Conservation (phyloP, 92 coral and sea anemone genomes). For the Actinostola sp. region DNA sequence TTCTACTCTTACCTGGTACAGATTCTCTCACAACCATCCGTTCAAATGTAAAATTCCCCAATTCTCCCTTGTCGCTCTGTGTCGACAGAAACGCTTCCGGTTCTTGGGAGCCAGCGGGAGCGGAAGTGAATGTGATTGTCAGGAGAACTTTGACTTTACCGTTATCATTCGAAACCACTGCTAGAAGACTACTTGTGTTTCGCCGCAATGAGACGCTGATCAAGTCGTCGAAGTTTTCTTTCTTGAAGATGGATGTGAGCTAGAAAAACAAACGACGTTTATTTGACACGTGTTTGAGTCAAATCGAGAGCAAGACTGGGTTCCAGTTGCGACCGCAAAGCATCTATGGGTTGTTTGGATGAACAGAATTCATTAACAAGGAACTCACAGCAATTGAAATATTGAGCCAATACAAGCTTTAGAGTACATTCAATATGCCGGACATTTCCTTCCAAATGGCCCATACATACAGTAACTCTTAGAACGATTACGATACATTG, state of each 20-base stretch:
- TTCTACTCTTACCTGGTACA: neutral
- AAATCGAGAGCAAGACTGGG: neutral
- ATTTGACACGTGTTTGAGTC: neutral
- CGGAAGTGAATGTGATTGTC: neutral
- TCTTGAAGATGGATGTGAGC: neutral
- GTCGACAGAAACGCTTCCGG: slow-evolving; percentile 3
- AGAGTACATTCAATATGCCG: too few species aligned
- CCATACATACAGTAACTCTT: too few species aligned
- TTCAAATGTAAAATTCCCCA: slow-evolving; percentile 6
- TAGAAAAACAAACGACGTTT: neutral
- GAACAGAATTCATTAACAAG: too few species aligned
- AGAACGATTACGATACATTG: too few species aligned
- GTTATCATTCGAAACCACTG: neutral
- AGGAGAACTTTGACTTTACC: neutral
- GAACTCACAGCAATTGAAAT: too few species aligned
- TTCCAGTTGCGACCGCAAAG: too few species aligned
- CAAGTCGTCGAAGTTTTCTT: neutral
- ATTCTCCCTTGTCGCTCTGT: neutral
- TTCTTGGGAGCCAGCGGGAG: slow-evolving; percentile 12
- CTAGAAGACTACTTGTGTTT: neutral
- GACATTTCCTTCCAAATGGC: too few species aligned
- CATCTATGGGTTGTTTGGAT: too few species aligned
- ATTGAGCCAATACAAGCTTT: too few species aligned
- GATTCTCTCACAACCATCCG: neutral
- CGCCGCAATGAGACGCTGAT: neutral